Conservation (phyloP, 1,140 invertebrate genomes). For the Lasaia peninsularis region DNA sequence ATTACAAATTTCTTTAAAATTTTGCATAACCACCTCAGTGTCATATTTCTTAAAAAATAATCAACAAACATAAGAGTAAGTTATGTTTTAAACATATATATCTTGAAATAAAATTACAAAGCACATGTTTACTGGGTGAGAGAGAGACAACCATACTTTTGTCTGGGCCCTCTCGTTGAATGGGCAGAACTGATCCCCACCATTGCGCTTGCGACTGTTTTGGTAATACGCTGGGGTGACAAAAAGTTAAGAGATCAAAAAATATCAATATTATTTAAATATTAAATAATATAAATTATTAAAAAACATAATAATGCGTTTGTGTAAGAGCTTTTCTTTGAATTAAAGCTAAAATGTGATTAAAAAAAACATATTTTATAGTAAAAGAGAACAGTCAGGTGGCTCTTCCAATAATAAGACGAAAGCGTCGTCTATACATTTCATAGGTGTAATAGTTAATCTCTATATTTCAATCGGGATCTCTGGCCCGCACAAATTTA, state of each 20-base stretch:
- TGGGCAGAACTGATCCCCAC: conserved; percentile 63
- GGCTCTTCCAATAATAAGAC: too few species aligned
- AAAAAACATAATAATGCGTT: too few species aligned
- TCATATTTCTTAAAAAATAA: neutral
- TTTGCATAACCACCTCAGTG: too few species aligned
- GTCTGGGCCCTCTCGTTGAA: conserved; percentile 33
- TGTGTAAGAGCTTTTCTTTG: too few species aligned
- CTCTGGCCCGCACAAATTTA: too few species aligned
- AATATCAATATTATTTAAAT: conserved; percentile 2
- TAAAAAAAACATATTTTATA: too few species aligned
- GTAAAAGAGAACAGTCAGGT: too few species aligned
- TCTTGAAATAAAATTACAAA: conserved; percentile 20
- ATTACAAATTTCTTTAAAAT: too few species aligned
- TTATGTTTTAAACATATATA: conserved; percentile 1
- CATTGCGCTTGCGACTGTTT: conserved; percentile 62
- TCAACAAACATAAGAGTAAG: neutral
- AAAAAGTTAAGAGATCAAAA: conserved; percentile 35
- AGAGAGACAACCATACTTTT: conserved; percentile 57
- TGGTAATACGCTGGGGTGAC: conserved; percentile 59
- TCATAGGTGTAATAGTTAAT: too few species aligned
- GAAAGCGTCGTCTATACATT: too few species aligned
- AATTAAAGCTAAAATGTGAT: too few species aligned
- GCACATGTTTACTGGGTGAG: conserved; percentile 26
- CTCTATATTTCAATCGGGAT: too few species aligned
- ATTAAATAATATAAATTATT: neutral